A percentile compares a stretch with the other conserved stretches of the same genome.
Conservation (phyloP, 2,888 invertebrate species). For the Rhorus exstirpatorius region DNA sequence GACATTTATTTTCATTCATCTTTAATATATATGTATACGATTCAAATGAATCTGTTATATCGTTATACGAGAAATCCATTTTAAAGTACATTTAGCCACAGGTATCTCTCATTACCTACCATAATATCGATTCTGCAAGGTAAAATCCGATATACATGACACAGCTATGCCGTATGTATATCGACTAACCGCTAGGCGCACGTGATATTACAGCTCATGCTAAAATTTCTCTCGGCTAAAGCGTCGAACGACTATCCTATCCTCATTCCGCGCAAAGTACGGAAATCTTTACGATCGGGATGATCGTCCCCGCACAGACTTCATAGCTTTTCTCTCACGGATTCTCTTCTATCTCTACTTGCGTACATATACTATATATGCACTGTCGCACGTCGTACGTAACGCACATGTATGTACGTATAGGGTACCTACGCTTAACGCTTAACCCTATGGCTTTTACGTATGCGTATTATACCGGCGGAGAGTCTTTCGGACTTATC, state of each 20-base stretch:
- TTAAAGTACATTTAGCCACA: conserved; percentile 11
- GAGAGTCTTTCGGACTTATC: conserved; percentile 66
- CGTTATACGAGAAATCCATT: not conserved
- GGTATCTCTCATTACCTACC: conserved; percentile 45
- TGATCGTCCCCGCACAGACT: conserved; percentile 58
- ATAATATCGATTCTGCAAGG: conserved; percentile 14
- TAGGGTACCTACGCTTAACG: conserved; percentile 27
- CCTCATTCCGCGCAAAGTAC: conserved; percentile 7
- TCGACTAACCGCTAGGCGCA: conserved; percentile 39
- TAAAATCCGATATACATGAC: conserved; percentile 8
- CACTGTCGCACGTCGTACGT: conserved; percentile 43
- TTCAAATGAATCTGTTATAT: too few relatives aligned
- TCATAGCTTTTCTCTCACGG: conserved; percentile 44
- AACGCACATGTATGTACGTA: conserved; percentile 28
- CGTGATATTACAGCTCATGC: conserved; percentile 47
- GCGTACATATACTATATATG: not conserved
- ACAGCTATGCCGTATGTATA: not conserved
- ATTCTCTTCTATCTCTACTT: conserved; percentile 43
- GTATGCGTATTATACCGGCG: conserved; percentile 23
- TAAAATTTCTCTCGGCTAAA: conserved; percentile 58
- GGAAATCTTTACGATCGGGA: conserved; percentile 66
- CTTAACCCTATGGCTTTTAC: conserved; percentile 46
- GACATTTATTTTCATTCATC: too few relatives aligned
- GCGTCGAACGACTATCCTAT: conserved; percentile 30
- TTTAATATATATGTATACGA: too few relatives aligned